Conservation (phyloP, 2,113 vertebrate genomes). For the Choloepus hoffmanni region DNA sequence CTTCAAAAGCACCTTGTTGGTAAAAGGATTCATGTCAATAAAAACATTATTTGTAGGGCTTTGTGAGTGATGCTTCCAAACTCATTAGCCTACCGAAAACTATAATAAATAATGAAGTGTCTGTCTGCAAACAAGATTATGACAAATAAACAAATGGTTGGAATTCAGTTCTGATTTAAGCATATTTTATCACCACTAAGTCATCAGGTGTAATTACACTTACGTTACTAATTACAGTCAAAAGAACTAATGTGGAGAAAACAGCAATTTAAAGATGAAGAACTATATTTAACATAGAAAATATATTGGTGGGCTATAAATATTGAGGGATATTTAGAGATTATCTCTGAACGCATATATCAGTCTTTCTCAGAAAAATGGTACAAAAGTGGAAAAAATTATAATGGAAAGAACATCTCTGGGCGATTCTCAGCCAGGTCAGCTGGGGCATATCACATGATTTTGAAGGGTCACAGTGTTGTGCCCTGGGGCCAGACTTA, state of each 20-base stretch:
- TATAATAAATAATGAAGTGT: conserved; percentile 55
- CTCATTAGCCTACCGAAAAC: conserved; percentile 63
- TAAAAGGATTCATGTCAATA: conserved; percentile 28
- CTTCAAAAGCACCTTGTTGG: not conserved
- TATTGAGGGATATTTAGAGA: not conserved
- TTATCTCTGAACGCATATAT: not conserved
- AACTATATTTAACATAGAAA: conserved; percentile 38
- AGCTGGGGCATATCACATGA: not conserved
- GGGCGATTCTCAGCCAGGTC: not conserved
- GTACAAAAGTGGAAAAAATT: not conserved
- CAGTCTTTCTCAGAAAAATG: not conserved
- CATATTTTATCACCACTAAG: conserved; percentile 62
- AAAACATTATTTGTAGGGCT: conserved; percentile 11
- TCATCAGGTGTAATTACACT: conserved; percentile 44
- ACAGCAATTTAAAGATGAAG: conserved; percentile 56
- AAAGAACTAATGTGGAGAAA: conserved; percentile 47
- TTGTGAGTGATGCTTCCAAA: conserved; percentile 21
- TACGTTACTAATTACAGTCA: conserved; percentile 60
- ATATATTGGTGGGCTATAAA: not conserved
- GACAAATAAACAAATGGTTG: conserved; percentile 60
- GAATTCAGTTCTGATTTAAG: conserved; percentile 62
- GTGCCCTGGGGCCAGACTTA: not conserved
- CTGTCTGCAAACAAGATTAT: conserved; percentile 64
- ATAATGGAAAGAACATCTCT: not conserved
- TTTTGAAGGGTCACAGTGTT: not conserved